A percentile compares a stretch with the other conserved stretches of the same genome.
phyloP scores from a whole-genome alignment of 1,140 invertebrate species.

The Ceratina japonica region DNA sequence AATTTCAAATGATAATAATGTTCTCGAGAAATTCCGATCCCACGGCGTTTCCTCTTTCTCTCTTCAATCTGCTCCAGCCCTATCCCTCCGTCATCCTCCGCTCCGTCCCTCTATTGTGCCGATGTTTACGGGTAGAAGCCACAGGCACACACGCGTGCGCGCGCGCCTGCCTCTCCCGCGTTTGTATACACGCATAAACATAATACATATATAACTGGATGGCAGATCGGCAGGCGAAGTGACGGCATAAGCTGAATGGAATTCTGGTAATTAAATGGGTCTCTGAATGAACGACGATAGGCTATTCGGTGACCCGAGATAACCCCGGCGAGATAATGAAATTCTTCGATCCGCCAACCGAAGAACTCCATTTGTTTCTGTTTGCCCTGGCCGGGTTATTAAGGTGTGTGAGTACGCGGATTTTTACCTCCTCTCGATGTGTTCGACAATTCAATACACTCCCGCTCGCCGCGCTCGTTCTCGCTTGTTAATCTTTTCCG shows the following conservation, averaged over 20 bases:
- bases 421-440: conserved; percentile 3
- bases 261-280: conserved; percentile 56
- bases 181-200: neutral
- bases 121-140: conserved; percentile 8
- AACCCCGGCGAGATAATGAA: conserved; percentile 45
- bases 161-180: too few relatives aligned
- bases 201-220: conserved; percentile 12
- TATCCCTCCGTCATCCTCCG: conserved; percentile 15
- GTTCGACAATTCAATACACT: conserved; percentile 30
- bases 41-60: conserved; percentile 55
- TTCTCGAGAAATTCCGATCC: conserved; percentile 65
- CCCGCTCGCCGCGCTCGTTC: conserved; percentile 17
- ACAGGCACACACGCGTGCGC: neutral
- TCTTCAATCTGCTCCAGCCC: neutral
- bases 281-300: conserved; percentile 50
- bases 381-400: conserved; percentile 15
- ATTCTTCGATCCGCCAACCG: conserved; percentile 47
- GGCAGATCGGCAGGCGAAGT: conserved; percentile 20
- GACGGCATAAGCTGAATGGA: conserved; percentile 46
- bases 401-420: neutral
- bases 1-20: conserved; percentile 66
- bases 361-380: conserved; percentile 35
- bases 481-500: conserved; percentile 54
- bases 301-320: conserved; percentile 53
- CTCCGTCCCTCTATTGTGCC: neutral